Evolutionary conservation across 2,113 vertebrate genomes (phyloP).

Genomic region (Hucho hucho): DNA sequence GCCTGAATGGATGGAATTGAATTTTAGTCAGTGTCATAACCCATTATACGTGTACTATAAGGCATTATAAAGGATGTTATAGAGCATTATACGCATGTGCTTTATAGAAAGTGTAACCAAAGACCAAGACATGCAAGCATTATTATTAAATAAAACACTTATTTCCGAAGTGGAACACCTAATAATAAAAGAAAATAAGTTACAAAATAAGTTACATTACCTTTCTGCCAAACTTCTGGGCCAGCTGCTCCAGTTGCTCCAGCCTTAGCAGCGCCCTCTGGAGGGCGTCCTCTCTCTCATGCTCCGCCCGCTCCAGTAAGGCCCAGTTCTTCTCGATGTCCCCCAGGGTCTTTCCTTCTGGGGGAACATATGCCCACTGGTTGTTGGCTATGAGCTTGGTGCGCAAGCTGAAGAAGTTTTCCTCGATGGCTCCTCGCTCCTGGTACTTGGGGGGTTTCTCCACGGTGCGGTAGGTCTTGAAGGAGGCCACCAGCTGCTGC

Average conservation of each 20-base stretch:
- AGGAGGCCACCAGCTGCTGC: constrained; percentile 79
- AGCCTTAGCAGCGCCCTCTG: constrained; percentile 79
- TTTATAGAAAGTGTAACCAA: too few species aligned
- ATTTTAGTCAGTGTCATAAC: not conserved
- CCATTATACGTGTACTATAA: too few species aligned
- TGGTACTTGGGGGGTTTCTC: constrained; percentile 88
- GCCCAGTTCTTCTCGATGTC: constrained; percentile 81
- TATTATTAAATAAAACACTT: too few species aligned
- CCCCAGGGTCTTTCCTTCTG: constrained; percentile 71
- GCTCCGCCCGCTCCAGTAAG: constrained; percentile 77
- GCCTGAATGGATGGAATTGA: constrained; percentile 54
- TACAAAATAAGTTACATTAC: constrained; percentile 7
- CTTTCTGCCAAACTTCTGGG: constrained; percentile 81
- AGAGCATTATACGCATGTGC: too few species aligned
- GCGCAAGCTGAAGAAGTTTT: constrained; percentile 83
- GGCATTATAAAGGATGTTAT: too few species aligned
- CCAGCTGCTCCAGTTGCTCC: constrained; percentile 84
- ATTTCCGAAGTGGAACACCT: not conserved
- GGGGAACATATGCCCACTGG: constrained; percentile 76
- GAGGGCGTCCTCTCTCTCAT: constrained; percentile 71
- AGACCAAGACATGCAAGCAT: too few species aligned
- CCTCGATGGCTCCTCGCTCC: constrained; percentile 83
- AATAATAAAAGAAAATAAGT: not conserved
- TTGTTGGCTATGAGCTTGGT: constrained; percentile 85
- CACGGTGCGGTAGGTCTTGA: constrained; percentile 82